Conservation (phyloP, 2,797 vertebrate species). For the Pseudochaenichthys georgianus region DNA sequence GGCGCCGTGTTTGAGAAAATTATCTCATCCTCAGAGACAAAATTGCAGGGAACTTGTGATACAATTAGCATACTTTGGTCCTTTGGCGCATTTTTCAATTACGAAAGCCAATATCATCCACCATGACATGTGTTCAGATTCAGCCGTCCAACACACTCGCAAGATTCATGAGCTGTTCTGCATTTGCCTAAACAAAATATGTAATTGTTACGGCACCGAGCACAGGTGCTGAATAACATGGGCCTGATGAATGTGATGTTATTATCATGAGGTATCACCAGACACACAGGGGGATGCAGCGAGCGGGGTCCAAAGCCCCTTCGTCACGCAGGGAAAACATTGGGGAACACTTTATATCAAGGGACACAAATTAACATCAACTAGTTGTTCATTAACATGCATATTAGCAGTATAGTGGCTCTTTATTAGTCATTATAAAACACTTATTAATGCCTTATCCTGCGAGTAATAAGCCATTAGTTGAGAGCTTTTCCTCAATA, state of each 20-base stretch:
- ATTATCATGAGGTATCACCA: conserved; percentile 49
- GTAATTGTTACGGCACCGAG: conserved; percentile 16
- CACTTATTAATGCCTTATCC: too few species aligned
- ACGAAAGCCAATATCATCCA: conserved; percentile 40
- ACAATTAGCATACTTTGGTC: conserved; percentile 75
- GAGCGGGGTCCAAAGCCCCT: conserved; percentile 40
- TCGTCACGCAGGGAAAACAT: conserved; percentile 42
- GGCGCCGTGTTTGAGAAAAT: conserved; percentile 78
- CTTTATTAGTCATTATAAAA: too few species aligned
- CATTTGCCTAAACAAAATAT: conserved; percentile 32
- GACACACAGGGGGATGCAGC: conserved; percentile 43
- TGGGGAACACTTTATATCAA: too few species aligned
- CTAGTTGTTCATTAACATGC: too few species aligned
- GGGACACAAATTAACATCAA: too few species aligned
- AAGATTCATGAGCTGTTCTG: conserved; percentile 19
- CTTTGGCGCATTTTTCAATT: conserved; percentile 54
- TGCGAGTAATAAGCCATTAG: too few species aligned
- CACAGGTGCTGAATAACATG: conserved; percentile 25
- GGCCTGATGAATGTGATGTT: conserved; percentile 18
- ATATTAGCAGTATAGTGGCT: too few species aligned
- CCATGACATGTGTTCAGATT: conserved; percentile 11
- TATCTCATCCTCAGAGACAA: conserved; percentile 75
- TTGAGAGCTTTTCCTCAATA: too few species aligned
- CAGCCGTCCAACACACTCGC: conserved; percentile 16
- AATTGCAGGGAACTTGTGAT: conserved; percentile 77